Percentiles rank a stretch among this genome's conserved stretches.
phyloP scores from a whole-genome alignment of 2,888 invertebrate species.

The Arge pagana region DNA sequence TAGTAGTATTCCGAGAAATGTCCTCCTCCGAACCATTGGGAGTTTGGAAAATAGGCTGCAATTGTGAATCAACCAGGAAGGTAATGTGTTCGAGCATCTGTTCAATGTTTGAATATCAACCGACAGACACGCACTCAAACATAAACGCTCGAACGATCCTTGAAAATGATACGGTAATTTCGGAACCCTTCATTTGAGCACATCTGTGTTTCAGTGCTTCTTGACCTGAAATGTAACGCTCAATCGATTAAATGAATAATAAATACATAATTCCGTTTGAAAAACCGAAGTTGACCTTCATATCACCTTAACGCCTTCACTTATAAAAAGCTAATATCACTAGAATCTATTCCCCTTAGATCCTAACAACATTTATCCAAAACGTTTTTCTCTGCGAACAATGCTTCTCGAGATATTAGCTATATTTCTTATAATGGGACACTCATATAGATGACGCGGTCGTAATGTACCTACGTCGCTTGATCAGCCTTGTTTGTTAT shows the following conservation, averaged over 20 bases:
- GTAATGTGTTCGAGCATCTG: slow-evolving; percentile 15
- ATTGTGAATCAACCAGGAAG: slow-evolving; percentile 19
- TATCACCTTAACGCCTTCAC: too few species aligned
- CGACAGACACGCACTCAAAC: too few species aligned
- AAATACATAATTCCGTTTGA: not conserved
- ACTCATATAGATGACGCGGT: too few species aligned
- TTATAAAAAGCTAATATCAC: too few species aligned
- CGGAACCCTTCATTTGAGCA: not conserved
- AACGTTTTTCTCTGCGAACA: too few species aligned
- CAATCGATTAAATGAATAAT: not conserved
- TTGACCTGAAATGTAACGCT: slow-evolving; percentile 5
- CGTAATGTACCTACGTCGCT: too few species aligned
- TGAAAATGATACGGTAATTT: not conserved
- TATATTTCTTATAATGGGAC: too few species aligned
- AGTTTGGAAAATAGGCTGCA: slow-evolving; percentile 17
- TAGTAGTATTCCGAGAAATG: not conserved
- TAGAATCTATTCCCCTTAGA: too few species aligned
- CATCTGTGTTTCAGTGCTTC: not conserved
- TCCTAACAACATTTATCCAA: too few species aligned
- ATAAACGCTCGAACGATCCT: not conserved
- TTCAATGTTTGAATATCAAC: not conserved
- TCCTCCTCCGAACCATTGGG: slow-evolving; percentile 3
- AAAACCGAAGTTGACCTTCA: too few species aligned
- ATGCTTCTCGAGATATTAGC: too few species aligned
- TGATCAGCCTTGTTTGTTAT: too few species aligned